phyloP scores from a whole-genome alignment of 2,797 vertebrate genomes.

The Tarsius wallacei region DNA sequence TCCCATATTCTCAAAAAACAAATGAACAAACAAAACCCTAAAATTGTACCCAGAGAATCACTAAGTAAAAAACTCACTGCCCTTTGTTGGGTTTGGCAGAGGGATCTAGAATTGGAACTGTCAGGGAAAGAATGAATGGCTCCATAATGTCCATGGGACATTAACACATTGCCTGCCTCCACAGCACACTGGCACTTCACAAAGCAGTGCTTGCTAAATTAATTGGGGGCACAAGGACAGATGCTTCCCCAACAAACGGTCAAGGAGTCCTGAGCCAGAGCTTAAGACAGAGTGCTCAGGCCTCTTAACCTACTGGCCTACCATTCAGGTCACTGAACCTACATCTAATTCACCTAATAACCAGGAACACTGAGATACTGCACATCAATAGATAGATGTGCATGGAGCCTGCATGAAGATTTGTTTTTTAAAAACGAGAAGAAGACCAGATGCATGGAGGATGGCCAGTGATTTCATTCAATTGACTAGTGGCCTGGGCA shows the following conservation, averaged over 20 bases:
- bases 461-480: neutral
- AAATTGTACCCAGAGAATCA: neutral
- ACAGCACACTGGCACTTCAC: neutral
- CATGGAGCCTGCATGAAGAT: neutral
- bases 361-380: neutral
- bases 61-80: neutral
- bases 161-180: neutral
- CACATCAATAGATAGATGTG: neutral
- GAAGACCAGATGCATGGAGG: neutral
- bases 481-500: neutral
- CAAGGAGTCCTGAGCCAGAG: neutral
- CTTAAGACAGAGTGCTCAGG: neutral
- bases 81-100: neutral
- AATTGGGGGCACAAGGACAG: constrained; percentile 42
- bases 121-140: neutral
- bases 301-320: constrained; percentile 17
- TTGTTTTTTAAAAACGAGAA: neutral
- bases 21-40: neutral
- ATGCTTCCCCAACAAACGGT: neutral
- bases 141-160: neutral
- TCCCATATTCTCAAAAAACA: neutral
- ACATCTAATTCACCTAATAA: constrained; percentile 38
- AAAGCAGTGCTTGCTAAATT: neutral
- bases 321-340: neutral
- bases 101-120: neutral